phyloP scores from a whole-genome alignment of 2,888 invertebrate species.

The Xanthorhoe spadicearia region DNA sequence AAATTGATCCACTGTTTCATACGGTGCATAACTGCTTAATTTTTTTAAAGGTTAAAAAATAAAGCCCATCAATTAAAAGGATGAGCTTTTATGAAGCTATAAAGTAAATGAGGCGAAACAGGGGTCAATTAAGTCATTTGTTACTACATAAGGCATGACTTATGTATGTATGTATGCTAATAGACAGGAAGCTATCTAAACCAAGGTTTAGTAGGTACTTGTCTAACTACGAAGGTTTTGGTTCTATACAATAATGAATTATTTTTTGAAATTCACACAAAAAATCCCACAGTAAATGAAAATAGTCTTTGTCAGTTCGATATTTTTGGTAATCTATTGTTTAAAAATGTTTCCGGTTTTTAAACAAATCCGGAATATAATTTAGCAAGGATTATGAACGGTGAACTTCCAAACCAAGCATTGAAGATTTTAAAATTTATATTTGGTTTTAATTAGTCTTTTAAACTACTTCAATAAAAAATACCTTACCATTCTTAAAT shows the following conservation, averaged over 20 bases:
- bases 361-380: background rate
- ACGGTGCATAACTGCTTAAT: too few species aligned
- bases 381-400: background rate
- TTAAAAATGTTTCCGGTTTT: background rate
- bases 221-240: background rate
- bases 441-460: too few species aligned
- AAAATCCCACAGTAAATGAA: conserved; percentile 13
- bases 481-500: too few species aligned
- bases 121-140: too few species aligned
- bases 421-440: too few species aligned
- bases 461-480: too few species aligned
- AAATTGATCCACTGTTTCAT: too few species aligned
- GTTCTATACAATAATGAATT: background rate
- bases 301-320: background rate
- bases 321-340: conserved; percentile 11
- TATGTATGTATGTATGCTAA: background rate
- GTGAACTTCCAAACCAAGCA: background rate
- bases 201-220: background rate
- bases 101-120: too few species aligned
- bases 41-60: too few species aligned
- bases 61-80: too few species aligned
- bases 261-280: background rate
- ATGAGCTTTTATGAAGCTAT: too few species aligned
- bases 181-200: background rate
- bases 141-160: too few species aligned